A percentile compares a stretch with the other conserved stretches of the same genome.
phyloP scores from a whole-genome alignment of 2,888 invertebrate species.

The Papilio protenor region DNA sequence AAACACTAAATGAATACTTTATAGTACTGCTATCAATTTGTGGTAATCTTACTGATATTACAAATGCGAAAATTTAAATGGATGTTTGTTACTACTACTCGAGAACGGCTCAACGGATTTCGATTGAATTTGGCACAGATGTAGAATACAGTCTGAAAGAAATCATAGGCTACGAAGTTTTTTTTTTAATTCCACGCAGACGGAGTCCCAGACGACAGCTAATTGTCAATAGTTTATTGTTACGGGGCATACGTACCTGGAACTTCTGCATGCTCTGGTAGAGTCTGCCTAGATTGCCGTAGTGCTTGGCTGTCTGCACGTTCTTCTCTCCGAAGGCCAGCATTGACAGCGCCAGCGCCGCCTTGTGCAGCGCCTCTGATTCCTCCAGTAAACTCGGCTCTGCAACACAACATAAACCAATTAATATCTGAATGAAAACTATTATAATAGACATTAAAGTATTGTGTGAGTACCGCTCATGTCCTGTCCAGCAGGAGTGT shows the following conservation, averaged over 20 bases:
- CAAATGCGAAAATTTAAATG: no score
- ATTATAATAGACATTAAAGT: no score
- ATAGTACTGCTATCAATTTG: no score
- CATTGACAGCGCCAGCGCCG: conserved; percentile 91
- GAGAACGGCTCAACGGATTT: no score
- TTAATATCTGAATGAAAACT: background rate
- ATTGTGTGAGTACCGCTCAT: conserved; percentile 59
- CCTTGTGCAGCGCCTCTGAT: conserved; percentile 93
- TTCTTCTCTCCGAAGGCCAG: conserved; percentile 96
- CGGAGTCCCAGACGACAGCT: no score
- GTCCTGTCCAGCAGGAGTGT: conserved; percentile 85
- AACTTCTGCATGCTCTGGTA: conserved; percentile 97
- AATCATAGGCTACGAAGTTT: no score
- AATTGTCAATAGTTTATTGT: background rate
- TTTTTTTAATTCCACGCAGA: no score
- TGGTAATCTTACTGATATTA: no score
- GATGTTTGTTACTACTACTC: no score
- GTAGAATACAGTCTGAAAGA: no score
- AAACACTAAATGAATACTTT: no score
- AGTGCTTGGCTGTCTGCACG: conserved; percentile 98
- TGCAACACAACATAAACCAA: conserved; percentile 48
- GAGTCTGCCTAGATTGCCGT: conserved; percentile 96
- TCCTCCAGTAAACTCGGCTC: conserved; percentile 88
- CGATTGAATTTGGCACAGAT: no score
- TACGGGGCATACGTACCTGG: conserved; percentile 78